These are phyloP conservation scores for Peromyscus californicus DNA, from an alignment of 2,113 vertebrate genomes.

Conservation along the genomic window DNA sequence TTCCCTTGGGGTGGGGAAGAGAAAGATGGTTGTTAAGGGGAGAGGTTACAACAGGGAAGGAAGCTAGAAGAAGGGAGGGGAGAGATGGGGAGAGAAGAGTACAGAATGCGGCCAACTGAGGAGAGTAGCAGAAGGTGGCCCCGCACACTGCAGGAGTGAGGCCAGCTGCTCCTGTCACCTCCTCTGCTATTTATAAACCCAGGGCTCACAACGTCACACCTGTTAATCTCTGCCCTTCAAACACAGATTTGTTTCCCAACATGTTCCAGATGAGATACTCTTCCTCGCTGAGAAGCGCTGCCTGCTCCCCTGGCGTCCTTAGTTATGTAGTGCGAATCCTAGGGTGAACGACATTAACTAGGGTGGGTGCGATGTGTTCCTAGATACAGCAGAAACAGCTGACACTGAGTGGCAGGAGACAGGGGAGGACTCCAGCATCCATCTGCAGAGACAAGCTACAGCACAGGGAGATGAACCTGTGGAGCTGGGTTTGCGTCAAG, in stretches of 20 bases:
- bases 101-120: not conserved
- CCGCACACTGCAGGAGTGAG: conserved; percentile 60
- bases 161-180: conserved; percentile 69
- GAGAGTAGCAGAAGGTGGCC: conserved; percentile 66
- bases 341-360: not conserved
- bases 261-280: conserved; percentile 42
- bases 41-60: not conserved
- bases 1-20: not conserved
- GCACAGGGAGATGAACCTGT: not conserved
- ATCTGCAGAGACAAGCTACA: not conserved
- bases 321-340: not conserved
- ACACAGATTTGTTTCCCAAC: conserved; percentile 47
- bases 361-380: not conserved
- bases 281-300: not conserved
- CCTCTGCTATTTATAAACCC: conserved; percentile 61
- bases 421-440: not conserved
- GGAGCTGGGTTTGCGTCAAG: not conserved
- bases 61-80: not conserved
- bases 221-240: conserved; percentile 73
- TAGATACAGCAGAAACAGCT: not conserved
- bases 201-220: conserved; percentile 48
- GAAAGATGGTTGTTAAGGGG: not conserved
- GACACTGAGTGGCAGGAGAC: no score
- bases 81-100: not conserved
- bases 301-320: not conserved